A percentile compares a stretch with the other conserved stretches of the same genome.
These are phyloP conservation scores for Catamblyrhynchus diadema DNA, from an alignment of 2,797 vertebrate genomes.

Conservation along the genomic window DNA sequence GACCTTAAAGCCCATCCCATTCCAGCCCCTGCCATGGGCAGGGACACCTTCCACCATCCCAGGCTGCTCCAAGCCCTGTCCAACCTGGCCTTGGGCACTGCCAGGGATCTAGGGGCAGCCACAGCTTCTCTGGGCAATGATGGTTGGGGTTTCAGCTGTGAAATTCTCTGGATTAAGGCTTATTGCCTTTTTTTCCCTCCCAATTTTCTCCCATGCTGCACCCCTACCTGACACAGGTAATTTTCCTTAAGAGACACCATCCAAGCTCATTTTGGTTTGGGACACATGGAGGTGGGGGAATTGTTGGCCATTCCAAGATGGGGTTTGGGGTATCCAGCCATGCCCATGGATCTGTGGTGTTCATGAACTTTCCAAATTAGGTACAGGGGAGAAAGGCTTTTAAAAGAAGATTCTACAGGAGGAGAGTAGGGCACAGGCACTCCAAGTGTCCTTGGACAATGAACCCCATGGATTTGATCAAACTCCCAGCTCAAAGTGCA, in stretches of 20 bases:
- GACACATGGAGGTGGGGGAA: background rate
- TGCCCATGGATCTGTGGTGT: background rate
- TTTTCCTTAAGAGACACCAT: background rate
- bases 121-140: rapidly evolving
- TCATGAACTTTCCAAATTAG: background rate
- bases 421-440: background rate
- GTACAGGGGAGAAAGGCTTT: background rate
- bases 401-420: background rate
- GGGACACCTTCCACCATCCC: background rate
- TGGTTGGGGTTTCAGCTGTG: background rate
- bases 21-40: background rate
- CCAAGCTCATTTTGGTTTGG: background rate
- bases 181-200: background rate
- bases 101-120: background rate
- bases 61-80: background rate
- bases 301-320: background rate
- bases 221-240: no score
- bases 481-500: background rate
- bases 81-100: rapidly evolving
- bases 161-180: background rate
- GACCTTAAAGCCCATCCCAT: background rate
- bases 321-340: background rate
- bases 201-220: background rate
- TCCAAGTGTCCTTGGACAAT: background rate
- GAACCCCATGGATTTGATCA: background rate